Conservation (phyloP, 1,140 invertebrate species). For the Melipona quadrifasciata region DNA sequence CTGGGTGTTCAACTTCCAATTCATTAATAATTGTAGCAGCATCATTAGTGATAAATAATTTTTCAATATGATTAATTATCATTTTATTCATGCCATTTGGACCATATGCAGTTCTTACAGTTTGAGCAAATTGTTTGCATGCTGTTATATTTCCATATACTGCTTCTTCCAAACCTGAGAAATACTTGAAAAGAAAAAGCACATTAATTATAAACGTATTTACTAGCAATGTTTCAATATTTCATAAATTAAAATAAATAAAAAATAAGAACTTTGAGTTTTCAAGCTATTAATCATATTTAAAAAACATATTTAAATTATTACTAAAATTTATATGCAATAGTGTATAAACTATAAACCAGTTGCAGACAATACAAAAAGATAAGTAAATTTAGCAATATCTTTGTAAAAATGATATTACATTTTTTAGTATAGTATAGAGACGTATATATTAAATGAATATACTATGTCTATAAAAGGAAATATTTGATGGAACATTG, state of each 20-base stretch:
- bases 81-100: slow-evolving; percentile 99
- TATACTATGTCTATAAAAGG: slow-evolving; percentile 64
- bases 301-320: neutral
- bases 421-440: neutral
- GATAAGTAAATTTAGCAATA: neutral
- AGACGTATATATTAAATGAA: neutral
- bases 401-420: neutral
- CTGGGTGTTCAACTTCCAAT: slow-evolving; percentile 98
- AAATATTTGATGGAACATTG: slow-evolving; percentile 29
- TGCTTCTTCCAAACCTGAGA: slow-evolving; percentile 98
- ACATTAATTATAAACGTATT: neutral
- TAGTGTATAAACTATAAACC: slow-evolving; percentile 16
- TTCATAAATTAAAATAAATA: neutral
- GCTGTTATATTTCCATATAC: slow-evolving; percentile 97
- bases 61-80: slow-evolving; percentile 99
- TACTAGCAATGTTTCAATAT: slow-evolving; percentile 21
- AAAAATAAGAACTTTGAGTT: slow-evolving; percentile 13
- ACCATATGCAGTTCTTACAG: slow-evolving; percentile 96
- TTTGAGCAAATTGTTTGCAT: slow-evolving; percentile 96
- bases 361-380: neutral
- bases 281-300: neutral
- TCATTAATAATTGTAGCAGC: slow-evolving; percentile 98
- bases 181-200: slow-evolving; percentile 87
- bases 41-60: slow-evolving; percentile 99
- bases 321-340: slow-evolving; percentile 20